phyloP scores from a whole-genome alignment of 2,113 vertebrate genomes.

The Natator depressus region DNA sequence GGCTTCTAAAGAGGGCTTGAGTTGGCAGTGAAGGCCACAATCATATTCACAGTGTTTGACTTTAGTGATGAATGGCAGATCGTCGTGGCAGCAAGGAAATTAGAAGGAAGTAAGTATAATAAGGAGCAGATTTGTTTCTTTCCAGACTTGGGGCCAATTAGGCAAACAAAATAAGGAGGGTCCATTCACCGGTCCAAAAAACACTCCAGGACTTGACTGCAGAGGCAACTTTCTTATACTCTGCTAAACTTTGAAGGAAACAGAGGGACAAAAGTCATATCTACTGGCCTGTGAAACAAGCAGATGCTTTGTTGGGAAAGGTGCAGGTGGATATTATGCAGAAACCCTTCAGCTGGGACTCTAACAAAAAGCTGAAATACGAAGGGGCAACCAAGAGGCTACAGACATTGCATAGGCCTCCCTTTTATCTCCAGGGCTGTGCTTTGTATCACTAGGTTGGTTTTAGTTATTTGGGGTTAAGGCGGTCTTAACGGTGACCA shows the following conservation, averaged over 20 bases:
- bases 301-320: background rate
- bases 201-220: background rate
- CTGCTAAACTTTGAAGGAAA: background rate
- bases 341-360: background rate
- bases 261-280: background rate
- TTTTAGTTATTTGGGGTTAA: background rate
- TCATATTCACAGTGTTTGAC: background rate
- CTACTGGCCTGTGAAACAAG: background rate
- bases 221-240: background rate
- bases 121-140: background rate
- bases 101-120: background rate
- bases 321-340: accelerated
- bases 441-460: background rate
- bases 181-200: background rate
- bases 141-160: background rate
- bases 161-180: background rate
- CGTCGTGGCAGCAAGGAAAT: background rate
- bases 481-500: background rate
- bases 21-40: background rate
- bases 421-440: background rate
- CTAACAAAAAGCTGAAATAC: background rate
- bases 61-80: background rate
- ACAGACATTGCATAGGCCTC: background rate
- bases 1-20: background rate
- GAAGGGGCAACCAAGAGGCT: slow-evolving; percentile 11